These are phyloP conservation scores for Ptychochromis oligacanthus DNA, from an alignment of 2,113 vertebrate genomes.

Conservation along the genomic window DNA sequence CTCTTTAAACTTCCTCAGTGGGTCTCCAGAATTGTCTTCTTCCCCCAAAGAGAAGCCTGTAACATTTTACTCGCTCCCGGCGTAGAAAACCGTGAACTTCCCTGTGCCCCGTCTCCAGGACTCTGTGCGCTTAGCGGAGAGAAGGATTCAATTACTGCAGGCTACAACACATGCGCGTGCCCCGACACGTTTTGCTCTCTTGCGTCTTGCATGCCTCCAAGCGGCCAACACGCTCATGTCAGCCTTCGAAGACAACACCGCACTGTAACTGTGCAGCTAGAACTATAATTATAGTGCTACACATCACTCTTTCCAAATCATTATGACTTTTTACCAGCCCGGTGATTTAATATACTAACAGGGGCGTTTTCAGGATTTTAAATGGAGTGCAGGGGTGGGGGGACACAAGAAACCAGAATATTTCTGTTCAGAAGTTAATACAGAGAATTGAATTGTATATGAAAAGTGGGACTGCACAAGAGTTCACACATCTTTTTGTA, in stretches of 20 bases:
- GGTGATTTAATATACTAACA: too few relatives aligned
- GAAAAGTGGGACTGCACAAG: background rate
- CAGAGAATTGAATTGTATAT: too few relatives aligned
- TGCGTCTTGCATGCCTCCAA: slow-evolving; percentile 64
- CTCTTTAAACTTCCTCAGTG: slow-evolving; percentile 22
- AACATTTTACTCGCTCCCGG: background rate
- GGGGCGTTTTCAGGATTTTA: too few relatives aligned
- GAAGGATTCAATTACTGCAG: background rate
- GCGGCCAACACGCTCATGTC: slow-evolving; percentile 35
- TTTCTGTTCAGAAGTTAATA: too few relatives aligned
- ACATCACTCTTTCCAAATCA: background rate
- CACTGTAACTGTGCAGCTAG: background rate
- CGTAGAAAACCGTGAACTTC: background rate
- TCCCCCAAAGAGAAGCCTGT: background rate
- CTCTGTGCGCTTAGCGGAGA: background rate
- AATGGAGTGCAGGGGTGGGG: background rate
- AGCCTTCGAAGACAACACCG: background rate
- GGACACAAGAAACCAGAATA: too few relatives aligned
- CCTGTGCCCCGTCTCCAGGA: background rate
- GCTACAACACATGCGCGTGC: slow-evolving; percentile 20
- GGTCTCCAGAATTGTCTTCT: background rate
- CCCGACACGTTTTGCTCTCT: background rate
- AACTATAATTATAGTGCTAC: background rate
- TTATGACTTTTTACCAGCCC: background rate
- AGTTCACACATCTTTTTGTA: background rate